Conservation (phyloP, 2,888 invertebrate genomes). For the Alloplasta piceator region DNA sequence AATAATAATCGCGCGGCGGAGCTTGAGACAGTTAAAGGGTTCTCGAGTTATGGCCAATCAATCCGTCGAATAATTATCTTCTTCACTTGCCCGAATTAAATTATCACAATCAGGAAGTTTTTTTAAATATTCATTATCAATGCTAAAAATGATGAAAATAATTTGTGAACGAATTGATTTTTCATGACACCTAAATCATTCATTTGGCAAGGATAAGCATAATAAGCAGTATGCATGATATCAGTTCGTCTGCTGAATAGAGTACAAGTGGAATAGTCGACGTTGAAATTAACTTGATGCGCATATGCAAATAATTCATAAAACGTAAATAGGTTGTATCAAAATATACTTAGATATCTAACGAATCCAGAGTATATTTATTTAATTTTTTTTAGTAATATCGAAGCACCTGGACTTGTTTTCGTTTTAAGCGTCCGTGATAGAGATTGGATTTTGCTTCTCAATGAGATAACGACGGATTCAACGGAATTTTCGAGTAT, state of each 20-base stretch:
- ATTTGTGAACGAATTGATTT: too few species aligned
- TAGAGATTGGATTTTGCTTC: conserved; percentile 84
- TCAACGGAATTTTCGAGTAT: conserved; percentile 87
- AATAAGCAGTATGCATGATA: conserved; percentile 6
- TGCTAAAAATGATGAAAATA: too few species aligned
- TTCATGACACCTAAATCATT: too few species aligned
- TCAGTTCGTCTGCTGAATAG: too few species aligned
- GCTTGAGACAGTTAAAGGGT: too few species aligned
- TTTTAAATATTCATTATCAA: too few species aligned
- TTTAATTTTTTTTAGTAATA: conserved; percentile 85
- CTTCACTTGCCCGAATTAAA: too few species aligned
- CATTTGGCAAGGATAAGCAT: neutral
- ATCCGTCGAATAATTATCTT: too few species aligned
- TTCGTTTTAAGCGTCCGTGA: conserved; percentile 84
- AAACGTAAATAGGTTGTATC: conserved; percentile 55
- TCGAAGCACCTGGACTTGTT: conserved; percentile 86
- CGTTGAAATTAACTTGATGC: conserved; percentile 37
- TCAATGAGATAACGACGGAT: conserved; percentile 83
- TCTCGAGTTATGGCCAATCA: too few species aligned
- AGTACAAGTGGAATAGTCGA: too few species aligned
- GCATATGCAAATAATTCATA: conserved; percentile 52
- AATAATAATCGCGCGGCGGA: too few species aligned
- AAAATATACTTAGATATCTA: conserved; percentile 58
- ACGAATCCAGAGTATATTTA: conserved; percentile 57
- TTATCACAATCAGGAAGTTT: too few species aligned